A percentile compares a stretch with the other conserved stretches of the same genome.
Conservation (phyloP, 2,113 vertebrate species). For the Misgurnus mizolepis region DNA sequence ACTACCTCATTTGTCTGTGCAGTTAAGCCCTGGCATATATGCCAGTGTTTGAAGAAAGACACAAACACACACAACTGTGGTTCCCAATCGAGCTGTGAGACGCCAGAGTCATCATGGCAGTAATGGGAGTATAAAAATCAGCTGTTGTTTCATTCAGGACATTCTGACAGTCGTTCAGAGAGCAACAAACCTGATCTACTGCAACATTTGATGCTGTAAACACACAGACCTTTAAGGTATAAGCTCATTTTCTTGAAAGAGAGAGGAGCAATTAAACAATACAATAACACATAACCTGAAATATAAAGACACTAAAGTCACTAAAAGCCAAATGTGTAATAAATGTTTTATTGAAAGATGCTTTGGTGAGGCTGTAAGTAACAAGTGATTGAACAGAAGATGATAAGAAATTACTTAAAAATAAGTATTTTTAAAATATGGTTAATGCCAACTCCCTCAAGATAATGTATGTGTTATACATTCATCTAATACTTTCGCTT, state of each 20-base stretch:
- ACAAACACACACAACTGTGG: not conserved
- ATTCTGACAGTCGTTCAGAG: slow-evolving; percentile 18
- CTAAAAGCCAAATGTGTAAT: not conserved
- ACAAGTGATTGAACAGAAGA: no score
- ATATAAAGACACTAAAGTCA: not conserved
- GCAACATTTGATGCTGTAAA: slow-evolving; percentile 21
- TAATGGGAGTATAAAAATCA: not conserved
- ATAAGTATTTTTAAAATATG: no score
- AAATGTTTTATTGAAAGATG: not conserved
- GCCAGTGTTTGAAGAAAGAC: no score
- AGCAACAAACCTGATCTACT: slow-evolving; percentile 7
- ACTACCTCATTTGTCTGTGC: no score
- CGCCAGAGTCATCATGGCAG: slow-evolving; percentile 1
- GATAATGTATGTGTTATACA: no score
- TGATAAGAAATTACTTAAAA: no score
- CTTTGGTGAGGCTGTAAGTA: not conserved
- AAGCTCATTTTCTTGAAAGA: slow-evolving; percentile 1
- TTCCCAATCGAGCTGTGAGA: slow-evolving; percentile 1
- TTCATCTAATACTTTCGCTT: no score
- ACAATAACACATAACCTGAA: not conserved
- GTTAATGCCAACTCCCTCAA: no score
- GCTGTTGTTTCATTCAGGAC: slow-evolving; percentile 17
- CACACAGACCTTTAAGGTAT: not conserved
- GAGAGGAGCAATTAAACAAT: not conserved
- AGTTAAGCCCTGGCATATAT: no score